Evolutionary conservation across 92 coral and sea anemone species (phyloP), one percentile per base, ranked within the genome.

Genomic region (Zoanthus sociatus): DNA sequence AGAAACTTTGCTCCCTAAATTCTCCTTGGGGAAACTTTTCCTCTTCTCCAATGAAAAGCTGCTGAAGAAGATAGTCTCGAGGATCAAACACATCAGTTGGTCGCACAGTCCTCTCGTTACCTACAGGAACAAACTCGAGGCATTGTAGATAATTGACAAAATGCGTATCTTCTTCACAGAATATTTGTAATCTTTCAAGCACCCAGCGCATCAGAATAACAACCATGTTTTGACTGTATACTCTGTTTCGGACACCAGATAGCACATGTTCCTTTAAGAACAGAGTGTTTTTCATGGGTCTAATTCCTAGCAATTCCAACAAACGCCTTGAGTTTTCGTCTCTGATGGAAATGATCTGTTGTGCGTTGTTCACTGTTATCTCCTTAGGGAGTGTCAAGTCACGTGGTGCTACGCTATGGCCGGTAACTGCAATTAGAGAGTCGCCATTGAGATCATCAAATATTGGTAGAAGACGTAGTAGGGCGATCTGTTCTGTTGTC

Each of bases 1-100:
- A 84, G 66, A 89, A 73, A 15, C 78, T 90, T 18, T 79, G 82
- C 21, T 73, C 68, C 12, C 64, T 87, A 70, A 89, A 94, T 50
- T 50, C 71, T 15, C 75, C 87, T 63, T 74, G 66, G 11, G 98
- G 98, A 86, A 94, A 94, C 60, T 72, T 92, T 26, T 76, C 90
- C 17, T 42, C 5, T 16, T 95, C 93, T 6, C 89, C 93, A 21
- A 78, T 89, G 84, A 94, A 96, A 14, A 96, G 90, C 42, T 84
- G 83, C 51, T 68, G 77, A 77, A 90, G 84, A 72, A 89, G 56
- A 0, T 69, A 54, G 7, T 86, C 88, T 21, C 76, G 73, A 2
- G 97, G 97, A 88, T 96, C 95, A 58, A 89, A 94, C 66, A 94
- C 82, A 51, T 92, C 94, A 67, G 78, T 47, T 1, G 98, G 93